These are phyloP conservation scores for Chrysomallon squamiferum DNA, from an alignment of 1,140 invertebrate genomes.

Conservation along the genomic window DNA sequence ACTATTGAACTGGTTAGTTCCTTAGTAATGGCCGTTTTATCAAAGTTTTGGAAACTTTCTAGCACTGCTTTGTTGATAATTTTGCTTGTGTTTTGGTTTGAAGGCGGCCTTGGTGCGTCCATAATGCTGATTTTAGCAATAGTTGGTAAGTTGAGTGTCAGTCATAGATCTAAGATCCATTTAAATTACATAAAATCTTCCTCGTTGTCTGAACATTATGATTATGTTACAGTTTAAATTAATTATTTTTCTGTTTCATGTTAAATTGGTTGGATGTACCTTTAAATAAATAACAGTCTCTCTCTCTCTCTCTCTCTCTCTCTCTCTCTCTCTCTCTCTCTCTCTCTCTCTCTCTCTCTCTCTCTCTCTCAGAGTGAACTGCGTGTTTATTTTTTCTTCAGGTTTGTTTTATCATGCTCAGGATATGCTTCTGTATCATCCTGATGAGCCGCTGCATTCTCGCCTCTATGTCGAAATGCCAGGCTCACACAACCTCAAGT, in stretches of 20 bases:
- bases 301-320: no score
- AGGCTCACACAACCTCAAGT: conserved; percentile 81
- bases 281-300: no score
- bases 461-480: conserved; percentile 85
- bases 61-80: conserved; percentile 54
- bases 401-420: conserved; percentile 79
- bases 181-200: no score
- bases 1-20: conserved; percentile 28
- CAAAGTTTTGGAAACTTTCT: conserved; percentile 45
- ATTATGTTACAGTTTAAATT: no score
- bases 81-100: conserved; percentile 81
- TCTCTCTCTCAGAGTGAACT: no score
- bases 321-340: no score
- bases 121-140: conserved; percentile 72
- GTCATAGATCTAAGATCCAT: no score
- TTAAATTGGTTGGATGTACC: no score
- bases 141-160: conserved; percentile 44
- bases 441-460: conserved; percentile 85
- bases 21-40: conserved; percentile 32
- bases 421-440: conserved; percentile 87
- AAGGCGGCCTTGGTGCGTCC: conserved; percentile 77
- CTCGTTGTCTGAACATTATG: no score
- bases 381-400: conserved; percentile 30
- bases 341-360: no score
- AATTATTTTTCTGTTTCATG: no score